phyloP scores from a whole-genome alignment of 1,140 invertebrate species.

The Aphaenogaster floridana region DNA sequence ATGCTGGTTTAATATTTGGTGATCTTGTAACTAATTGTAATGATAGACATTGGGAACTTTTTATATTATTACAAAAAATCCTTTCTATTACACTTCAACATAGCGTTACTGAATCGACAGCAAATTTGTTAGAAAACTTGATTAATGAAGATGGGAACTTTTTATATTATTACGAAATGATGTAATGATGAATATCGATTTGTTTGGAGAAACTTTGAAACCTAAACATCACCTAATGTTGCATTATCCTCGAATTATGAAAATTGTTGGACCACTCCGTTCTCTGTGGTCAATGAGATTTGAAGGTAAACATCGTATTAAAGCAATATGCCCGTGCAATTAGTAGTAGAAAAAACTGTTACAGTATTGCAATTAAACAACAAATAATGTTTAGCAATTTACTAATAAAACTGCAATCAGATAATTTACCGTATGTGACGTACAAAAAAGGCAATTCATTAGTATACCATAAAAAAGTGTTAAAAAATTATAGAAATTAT shows the following conservation, averaged over 20 bases:
- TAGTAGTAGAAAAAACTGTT: background rate
- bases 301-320: background rate
- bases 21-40: background rate
- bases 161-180: too few relatives aligned
- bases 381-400: background rate
- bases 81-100: slow-evolving; percentile 17
- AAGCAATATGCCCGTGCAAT: background rate
- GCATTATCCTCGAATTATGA: slow-evolving; percentile 26
- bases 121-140: background rate
- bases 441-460: background rate
- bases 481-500: background rate
- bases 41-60: slow-evolving; percentile 4
- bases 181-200: background rate
- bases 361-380: background rate
- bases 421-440: background rate
- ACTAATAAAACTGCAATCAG: background rate
- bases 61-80: slow-evolving; percentile 17
- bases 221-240: slow-evolving; percentile 12
- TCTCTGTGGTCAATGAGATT: slow-evolving; percentile 7
- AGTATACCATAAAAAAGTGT: background rate
- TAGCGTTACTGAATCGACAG: slow-evolving; percentile 16
- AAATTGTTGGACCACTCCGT: background rate
- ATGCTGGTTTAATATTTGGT: slow-evolving; percentile 33
- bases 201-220: slow-evolving; percentile 5
- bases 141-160: background rate